Conservation (phyloP, 1,140 invertebrate species). For the Drosophila seguyi region DNA sequence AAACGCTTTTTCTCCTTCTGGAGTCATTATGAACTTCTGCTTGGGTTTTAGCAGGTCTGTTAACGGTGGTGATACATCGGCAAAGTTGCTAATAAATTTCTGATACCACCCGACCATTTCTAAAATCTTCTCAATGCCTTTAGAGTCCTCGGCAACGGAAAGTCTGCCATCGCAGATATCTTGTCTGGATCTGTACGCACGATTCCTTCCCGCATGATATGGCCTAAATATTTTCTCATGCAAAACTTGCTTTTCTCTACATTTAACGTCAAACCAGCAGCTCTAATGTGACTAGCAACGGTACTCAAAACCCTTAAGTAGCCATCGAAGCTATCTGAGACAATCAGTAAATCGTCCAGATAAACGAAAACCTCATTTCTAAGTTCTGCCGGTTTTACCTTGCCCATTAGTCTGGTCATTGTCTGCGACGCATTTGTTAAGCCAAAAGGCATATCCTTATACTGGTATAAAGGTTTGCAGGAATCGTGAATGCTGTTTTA, state of each 20-base stretch:
- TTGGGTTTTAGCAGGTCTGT: neutral
- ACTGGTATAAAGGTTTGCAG: neutral
- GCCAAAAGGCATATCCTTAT: neutral
- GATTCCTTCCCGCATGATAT: neutral
- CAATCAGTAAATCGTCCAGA: neutral
- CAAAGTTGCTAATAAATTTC: neutral
- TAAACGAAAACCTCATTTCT: neutral
- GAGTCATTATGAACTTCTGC: neutral
- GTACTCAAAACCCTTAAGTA: neutral
- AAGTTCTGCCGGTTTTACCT: neutral
- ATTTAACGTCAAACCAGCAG: neutral
- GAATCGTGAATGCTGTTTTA: neutral
- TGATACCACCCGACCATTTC: neutral
- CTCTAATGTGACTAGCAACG: neutral
- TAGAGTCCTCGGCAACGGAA: neutral
- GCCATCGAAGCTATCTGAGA: neutral
- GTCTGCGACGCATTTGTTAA: neutral
- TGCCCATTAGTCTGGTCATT: neutral
- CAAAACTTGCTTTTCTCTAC: neutral
- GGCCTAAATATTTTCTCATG: neutral
- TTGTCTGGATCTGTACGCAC: neutral
- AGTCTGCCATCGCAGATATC: neutral
- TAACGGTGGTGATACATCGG: neutral
- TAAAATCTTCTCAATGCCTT: neutral
- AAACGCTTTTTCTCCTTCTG: neutral